Base-by-base conservation (phyloP, 2,797 vertebrate species). In the Chaetodon trifasciatus region DNA sequence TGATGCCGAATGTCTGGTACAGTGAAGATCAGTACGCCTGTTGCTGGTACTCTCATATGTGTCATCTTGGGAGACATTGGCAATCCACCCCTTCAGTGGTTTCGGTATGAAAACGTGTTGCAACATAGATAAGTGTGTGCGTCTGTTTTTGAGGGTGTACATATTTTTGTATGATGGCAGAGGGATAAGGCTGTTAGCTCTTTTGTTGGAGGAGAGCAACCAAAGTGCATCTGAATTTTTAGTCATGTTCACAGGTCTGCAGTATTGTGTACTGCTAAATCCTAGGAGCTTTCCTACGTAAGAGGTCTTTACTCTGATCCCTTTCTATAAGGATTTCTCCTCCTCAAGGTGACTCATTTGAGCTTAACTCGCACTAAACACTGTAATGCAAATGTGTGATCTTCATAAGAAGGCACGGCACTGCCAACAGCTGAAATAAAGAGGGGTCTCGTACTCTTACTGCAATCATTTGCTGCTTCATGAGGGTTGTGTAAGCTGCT, bases 401-500 rank as follows among this genome's bases (percentile, higher is more conserved):
- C 55, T 47, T 61, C 6, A 53, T 55, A 53, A 55, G 58, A 67
- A 73, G 65, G 55, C 63, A 61, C 2, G 9, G 55, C 19, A 64
- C 65, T 47, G 5, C 2, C 9, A 50, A 17, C 37, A 58, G 37
- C 7, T 13, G 47, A 65, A 81, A 67, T 58, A 47, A 84, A 84
- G 82, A 23, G 64, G 60, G 50, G 66, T 37, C 40, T 58, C 4
- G n/a, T 39, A 53, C 64, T 84, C 67, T 70, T 88, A 57, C 58
- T 79, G 78, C 56, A 89, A 79, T 65, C 28, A 69, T 80, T 78
- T 81, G 37, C 61, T 81, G 28, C 67, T 91, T 87, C 67, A 75
- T 76, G 69, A 82, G 44, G 10, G 53, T 64, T 83, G 71, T 76
- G 86, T 76, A 73, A 87, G 70, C 85, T 58, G 74, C 82, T 81